Evolutionary conservation across 2,888 invertebrate species (phyloP).

Genomic region (Orthonychiurus folsomi): DNA sequence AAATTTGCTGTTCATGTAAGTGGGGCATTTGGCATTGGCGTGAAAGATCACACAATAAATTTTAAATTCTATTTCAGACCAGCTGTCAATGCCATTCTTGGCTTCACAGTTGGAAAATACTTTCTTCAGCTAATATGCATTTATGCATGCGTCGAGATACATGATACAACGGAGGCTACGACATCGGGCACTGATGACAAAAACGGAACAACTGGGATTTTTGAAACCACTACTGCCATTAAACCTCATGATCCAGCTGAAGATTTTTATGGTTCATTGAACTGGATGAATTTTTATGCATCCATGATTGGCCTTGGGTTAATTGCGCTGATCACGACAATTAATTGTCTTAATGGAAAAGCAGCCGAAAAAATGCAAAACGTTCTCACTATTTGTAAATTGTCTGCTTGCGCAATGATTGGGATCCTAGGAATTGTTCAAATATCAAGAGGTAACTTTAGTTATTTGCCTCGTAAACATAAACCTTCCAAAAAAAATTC

Average conservation of each 20-base stretch:
- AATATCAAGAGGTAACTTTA: too few species aligned
- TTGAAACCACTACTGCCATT: too few species aligned
- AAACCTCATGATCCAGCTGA: too few species aligned
- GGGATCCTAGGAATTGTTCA: not conserved
- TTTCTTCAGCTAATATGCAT: not conserved
- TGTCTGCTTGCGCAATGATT: not conserved
- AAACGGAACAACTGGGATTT: not conserved
- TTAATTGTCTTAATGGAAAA: not conserved
- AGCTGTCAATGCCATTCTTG: constrained; percentile 11
- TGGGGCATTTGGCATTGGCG: not conserved
- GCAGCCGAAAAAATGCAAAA: constrained; percentile 5
- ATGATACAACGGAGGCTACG: not conserved
- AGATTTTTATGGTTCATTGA: too few species aligned
- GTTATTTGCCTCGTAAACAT: too few species aligned
- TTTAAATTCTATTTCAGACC: constrained; percentile 12
- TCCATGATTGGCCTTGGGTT: too few species aligned
- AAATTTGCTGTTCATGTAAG: constrained; percentile 14
- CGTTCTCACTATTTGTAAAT: constrained; percentile 4
- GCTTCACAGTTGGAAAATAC: not conserved
- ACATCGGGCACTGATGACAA: not conserved
- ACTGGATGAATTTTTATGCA: too few species aligned
- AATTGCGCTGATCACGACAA: not conserved
- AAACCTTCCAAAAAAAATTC: too few species aligned
- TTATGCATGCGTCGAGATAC: not conserved
- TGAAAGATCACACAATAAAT: not conserved